Base-by-base conservation (phyloP, 2,797 vertebrate genomes). In the Lerista edwardsae region DNA sequence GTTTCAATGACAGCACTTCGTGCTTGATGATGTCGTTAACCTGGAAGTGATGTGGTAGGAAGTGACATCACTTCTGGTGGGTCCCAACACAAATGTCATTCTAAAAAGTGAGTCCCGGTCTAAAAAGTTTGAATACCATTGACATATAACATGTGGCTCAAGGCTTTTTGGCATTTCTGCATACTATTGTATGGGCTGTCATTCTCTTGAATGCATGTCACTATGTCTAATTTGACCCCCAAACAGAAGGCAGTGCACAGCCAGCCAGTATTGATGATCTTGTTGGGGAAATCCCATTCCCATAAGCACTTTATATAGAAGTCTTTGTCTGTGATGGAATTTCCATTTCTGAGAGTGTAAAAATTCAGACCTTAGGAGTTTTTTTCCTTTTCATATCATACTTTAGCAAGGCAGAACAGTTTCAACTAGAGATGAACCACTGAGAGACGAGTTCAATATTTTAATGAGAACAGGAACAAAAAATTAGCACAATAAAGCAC, bases 341-440 rank as follows among this genome's bases (percentile, higher is more conserved):
- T 65, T 31, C 36, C n/a, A 34, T 1, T n/a, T n/a, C 9, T 19
- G 31, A 77, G 19, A 0, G 0, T 29, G 74, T 34, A 44, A 14
- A 61, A 75, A 59, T 36, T 8, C 64, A 71, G 59, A 68, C 3
- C 19, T 75, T 34, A 27, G 29, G 31, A 51, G 41, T 44, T 4
- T 44, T 31, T 55, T 41, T 69, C 31, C 23, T 31, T 72, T 73
- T 51, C 68, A n/a, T 73, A 44, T 55, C 41, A 72, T 36, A 47
- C 51, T 44, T 3, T 57, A 79, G 57, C 57, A 78, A 64, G 15
- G 29, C 67, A 51, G n/a, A 36, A 55, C 51, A 84, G 34, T 34
- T n/a, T 41, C 44, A 61, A 77, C 71, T 31, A 78, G 39, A 25
- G 39, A 78, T 10, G 34, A 72, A 25, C 14, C 68, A 71, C 68